phyloP scores from a whole-genome alignment of 2,797 vertebrate species.

The Pteronotus mesoamericanus region DNA sequence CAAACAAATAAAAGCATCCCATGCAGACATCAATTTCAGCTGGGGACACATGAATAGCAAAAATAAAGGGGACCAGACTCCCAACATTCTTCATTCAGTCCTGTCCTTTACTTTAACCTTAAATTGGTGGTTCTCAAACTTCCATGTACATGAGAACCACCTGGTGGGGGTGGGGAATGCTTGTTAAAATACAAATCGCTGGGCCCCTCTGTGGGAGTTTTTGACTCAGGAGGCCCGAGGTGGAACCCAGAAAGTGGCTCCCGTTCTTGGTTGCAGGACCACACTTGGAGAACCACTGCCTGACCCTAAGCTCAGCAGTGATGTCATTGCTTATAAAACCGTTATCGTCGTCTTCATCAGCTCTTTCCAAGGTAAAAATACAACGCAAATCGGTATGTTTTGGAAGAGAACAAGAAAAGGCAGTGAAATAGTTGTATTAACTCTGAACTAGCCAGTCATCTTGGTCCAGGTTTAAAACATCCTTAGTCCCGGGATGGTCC shows the following conservation, averaged over 20 bases:
- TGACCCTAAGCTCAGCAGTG: background rate
- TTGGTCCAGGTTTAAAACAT: background rate
- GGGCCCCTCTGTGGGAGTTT: background rate
- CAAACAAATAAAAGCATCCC: background rate
- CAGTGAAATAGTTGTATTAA: background rate
- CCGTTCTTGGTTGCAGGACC: background rate
- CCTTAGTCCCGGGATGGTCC: background rate
- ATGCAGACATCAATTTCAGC: background rate
- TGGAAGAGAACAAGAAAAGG: background rate
- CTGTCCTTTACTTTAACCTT: background rate
- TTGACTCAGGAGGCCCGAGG: background rate
- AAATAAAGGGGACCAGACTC: background rate
- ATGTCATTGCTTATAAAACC: background rate
- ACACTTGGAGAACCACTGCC: background rate
- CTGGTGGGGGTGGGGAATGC: background rate
- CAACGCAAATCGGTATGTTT: background rate
- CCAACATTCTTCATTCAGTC: background rate
- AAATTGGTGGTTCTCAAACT: background rate
- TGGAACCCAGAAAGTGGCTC: background rate
- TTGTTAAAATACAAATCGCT: background rate
- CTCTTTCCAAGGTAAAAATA: background rate
- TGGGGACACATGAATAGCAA: background rate
- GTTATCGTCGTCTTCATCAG: background rate
- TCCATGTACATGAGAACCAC: fast-evolving
- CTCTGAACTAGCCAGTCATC: background rate